A percentile compares a stretch with the other conserved stretches of the same genome.
phyloP scores from a whole-genome alignment of 30 jellyfish, hydroid and myxozoan species.

The Cassiopea xamachana region DNA sequence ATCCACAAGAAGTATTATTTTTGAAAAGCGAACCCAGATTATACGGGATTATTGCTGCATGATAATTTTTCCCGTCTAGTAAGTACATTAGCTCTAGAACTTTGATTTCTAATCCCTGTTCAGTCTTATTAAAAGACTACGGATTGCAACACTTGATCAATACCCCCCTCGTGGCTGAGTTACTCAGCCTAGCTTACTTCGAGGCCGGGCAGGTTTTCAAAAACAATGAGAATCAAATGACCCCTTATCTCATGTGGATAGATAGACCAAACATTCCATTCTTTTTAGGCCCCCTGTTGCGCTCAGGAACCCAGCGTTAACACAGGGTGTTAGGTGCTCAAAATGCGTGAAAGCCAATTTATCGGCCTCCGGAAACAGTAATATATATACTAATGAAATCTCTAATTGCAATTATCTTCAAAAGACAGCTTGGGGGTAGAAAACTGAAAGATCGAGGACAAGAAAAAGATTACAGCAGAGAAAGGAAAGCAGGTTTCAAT shows the following conservation, averaged over 20 bases:
- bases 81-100: conserved; percentile 31
- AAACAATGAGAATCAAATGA: conserved; percentile 63
- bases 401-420: conserved; percentile 30
- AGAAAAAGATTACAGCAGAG: conserved; percentile 28
- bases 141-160: conserved; percentile 37
- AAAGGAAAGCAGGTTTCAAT: conserved; percentile 11
- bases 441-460: conserved; percentile 27
- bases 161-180: conserved; percentile 57
- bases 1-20: conserved; percentile 25
- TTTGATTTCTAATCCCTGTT: conserved; percentile 39
- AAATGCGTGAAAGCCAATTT: conserved; percentile 81
- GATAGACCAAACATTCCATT: conserved; percentile 81
- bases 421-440: conserved; percentile 47
- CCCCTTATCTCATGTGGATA: conserved; percentile 79
- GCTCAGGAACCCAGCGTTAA: conserved; percentile 80
- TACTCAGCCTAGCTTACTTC: conserved; percentile 24
- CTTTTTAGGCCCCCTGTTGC: conserved; percentile 64
- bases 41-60: conserved; percentile 24
- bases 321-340: conserved; percentile 73
- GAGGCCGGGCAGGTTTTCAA: conserved; percentile 69
- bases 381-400: conserved; percentile 69
- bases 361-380: conserved; percentile 74
- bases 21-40: conserved; percentile 27
- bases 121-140: conserved; percentile 44
- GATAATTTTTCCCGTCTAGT: conserved; percentile 17